Evolutionary conservation across 1,140 invertebrate genomes (phyloP), one percentile per base, ranked within the genome.

Genomic region (Phymorhynchus buccinoides): DNA sequence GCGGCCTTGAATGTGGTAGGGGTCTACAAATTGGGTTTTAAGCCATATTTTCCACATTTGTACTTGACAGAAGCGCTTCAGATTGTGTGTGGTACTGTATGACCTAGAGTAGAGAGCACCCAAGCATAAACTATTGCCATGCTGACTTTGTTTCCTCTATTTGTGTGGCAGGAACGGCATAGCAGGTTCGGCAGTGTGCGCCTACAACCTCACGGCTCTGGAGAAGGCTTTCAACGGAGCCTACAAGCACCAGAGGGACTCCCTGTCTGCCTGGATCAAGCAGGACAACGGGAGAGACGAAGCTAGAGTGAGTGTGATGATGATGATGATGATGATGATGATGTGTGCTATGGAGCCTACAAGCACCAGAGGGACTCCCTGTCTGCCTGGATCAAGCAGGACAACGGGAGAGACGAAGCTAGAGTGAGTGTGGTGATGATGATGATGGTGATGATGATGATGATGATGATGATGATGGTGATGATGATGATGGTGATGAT

Each of bases 341-440:
- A 18, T 18, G 44, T 48, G n/a, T n/a, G n/a, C n/a, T n/a, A n/a
- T n/a, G 92, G 93, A 22, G 87, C 90, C 1, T 93, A 89, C 75
- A 93, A 93, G 86, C 91, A 91, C 78, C 92, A 92, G 80, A 88
- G 90, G 37, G 88, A 88, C 80, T 80, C 89, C 1, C 68, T 86
- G 27, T 87, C 87, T 37, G 90, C 91, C 0, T 93, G 93, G 93
- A 95, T 96, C 85, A 95, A 84, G 83, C 87, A 90, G 41, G 85
- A 87, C 12, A 92, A 92, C 75, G 84, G 83, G 6, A 83, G 84
- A 68, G 80, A 85, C 41, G 79, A 86, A 22, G 80, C 85, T 18
- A 83, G 85, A 81, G 89, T 90, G 32, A 77, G 83, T 85, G 56
- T n/a, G n/a, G n/a, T n/a, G n/a, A n/a, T n/a, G n/a, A n/a, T n/a